A percentile compares a stretch with the other conserved stretches of the same genome.
Evolutionary conservation across 2,888 invertebrate genomes (phyloP).

Genomic region (Gari tellinella): DNA sequence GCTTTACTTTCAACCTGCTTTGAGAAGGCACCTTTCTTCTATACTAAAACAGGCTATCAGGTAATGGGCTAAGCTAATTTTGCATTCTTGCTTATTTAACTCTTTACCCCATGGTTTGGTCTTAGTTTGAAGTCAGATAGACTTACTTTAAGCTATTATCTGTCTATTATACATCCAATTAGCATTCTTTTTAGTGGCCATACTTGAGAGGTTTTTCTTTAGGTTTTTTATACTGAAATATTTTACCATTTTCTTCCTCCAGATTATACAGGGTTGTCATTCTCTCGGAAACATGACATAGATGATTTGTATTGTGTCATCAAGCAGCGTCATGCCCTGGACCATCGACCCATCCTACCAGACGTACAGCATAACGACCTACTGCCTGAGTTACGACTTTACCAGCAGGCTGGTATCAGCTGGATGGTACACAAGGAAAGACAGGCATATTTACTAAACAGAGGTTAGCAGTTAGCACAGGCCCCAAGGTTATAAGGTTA

Average conservation of each 20-base stretch:
- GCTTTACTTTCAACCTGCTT: too few species aligned
- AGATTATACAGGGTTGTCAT: constrained; percentile 49
- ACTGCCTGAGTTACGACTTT: constrained; percentile 87
- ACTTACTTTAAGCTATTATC: too few species aligned
- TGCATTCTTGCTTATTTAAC: neutral
- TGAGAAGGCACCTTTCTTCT: too few species aligned
- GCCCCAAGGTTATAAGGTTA: too few species aligned
- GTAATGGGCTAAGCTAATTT: too few species aligned
- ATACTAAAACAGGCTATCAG: too few species aligned
- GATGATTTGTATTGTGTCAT: constrained; percentile 79
- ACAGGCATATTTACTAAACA: too few species aligned
- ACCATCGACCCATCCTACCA: constrained; percentile 37
- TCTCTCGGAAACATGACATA: constrained; percentile 78
- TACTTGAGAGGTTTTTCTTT: too few species aligned
- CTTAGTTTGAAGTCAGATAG: too few species aligned
- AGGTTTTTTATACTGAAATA: too few species aligned
- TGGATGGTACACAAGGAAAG: constrained; percentile 90
- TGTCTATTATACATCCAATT: neutral
- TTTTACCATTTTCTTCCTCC: neutral
- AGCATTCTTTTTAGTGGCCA: neutral
- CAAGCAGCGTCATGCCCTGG: constrained; percentile 69
- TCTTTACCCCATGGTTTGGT: too few species aligned
- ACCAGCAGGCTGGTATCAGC: constrained; percentile 88
- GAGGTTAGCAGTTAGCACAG: too few species aligned
- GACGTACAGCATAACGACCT: constrained; percentile 82